phyloP scores from a whole-genome alignment of 35 echinoderm and acorn worm species.

The Ophioderma brevispina region DNA sequence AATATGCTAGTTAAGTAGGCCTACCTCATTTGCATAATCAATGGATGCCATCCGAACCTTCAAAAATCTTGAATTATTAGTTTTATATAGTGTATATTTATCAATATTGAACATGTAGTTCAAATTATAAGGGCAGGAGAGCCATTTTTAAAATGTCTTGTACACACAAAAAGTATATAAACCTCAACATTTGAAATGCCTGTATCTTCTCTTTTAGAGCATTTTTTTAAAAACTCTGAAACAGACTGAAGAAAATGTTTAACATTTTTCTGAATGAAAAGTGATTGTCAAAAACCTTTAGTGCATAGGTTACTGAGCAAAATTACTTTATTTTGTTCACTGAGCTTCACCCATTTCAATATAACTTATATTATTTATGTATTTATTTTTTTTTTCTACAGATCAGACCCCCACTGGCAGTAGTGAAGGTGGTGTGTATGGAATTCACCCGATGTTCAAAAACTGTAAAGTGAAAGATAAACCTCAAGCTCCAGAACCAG shows the following conservation, averaged over 20 bases:
- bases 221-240: background rate
- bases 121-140: background rate
- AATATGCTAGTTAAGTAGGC: background rate
- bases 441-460: conserved; percentile 30
- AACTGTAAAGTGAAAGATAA: background rate
- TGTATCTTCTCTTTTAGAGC: background rate
- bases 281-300: background rate
- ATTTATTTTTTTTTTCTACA: background rate
- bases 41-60: background rate
- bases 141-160: background rate
- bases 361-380: background rate
- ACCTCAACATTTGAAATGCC: background rate
- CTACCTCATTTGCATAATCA: background rate
- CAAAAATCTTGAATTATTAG: background rate
- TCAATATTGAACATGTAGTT: background rate
- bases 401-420: conserved; percentile 9
- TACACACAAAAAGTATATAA: background rate
- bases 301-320: too few species aligned
- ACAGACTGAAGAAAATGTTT: background rate
- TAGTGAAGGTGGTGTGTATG: conserved; percentile 13
- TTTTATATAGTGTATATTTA: background rate
- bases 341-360: background rate
- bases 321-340: background rate
- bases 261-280: background rate
- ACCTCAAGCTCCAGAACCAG: background rate